Percentiles rank a stretch among this genome's conserved stretches.
Evolutionary conservation across 2,113 vertebrate species (phyloP).

Genomic region (Pelvicachromis taeniatus): DNA sequence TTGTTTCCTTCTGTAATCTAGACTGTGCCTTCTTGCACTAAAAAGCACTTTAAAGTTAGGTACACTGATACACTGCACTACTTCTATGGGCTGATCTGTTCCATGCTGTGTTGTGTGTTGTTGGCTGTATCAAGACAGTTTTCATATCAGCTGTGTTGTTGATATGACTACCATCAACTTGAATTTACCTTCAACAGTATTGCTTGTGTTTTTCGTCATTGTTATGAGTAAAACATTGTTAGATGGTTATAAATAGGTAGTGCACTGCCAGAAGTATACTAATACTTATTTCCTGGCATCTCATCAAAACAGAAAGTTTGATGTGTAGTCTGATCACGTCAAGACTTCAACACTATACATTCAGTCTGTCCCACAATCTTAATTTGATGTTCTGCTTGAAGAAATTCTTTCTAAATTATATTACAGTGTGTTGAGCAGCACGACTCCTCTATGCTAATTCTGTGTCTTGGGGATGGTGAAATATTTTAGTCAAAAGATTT

Average conservation of each 20-base stretch:
- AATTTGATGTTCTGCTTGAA: background rate
- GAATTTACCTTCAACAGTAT: background rate
- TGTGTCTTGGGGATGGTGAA: background rate
- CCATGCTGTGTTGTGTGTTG: fast-evolving
- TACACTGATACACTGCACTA: background rate
- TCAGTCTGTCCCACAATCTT: background rate
- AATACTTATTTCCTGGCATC: background rate
- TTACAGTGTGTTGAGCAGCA: background rate
- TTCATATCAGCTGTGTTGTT: background rate
- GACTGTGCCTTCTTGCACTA: background rate
- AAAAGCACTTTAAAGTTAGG: background rate
- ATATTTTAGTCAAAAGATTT: background rate
- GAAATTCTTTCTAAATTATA: background rate
- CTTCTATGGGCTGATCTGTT: background rate
- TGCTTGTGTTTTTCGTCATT: background rate
- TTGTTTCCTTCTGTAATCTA: background rate
- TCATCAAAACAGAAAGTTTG: background rate
- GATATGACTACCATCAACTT: background rate
- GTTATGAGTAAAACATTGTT: background rate
- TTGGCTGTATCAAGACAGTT: background rate
- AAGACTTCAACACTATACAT: background rate
- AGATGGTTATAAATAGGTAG: background rate
- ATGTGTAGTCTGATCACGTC: background rate
- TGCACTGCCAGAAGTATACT: too few species aligned
- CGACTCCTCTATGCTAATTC: background rate